phyloP scores from a whole-genome alignment of 2,113 vertebrate genomes.

The Mesocricetus auratus region DNA sequence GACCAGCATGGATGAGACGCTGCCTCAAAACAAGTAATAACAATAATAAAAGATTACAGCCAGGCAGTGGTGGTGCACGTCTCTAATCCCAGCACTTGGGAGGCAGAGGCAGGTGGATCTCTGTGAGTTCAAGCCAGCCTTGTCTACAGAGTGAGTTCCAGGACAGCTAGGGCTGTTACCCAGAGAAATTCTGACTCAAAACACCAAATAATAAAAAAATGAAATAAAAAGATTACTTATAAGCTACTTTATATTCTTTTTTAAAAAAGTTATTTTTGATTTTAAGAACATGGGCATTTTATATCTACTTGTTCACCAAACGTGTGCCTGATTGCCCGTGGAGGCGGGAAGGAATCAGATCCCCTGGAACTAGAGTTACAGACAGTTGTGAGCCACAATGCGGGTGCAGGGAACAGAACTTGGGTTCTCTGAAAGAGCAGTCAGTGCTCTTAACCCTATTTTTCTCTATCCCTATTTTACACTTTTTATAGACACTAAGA shows the following conservation, averaged over 20 bases:
- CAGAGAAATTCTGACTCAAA: neutral
- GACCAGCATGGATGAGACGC: neutral
- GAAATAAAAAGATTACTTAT: neutral
- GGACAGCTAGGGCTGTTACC: too few species aligned
- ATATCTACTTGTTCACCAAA: neutral
- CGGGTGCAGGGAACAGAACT: neutral
- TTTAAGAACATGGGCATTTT: neutral
- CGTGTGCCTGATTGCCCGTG: neutral
- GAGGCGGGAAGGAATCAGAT: neutral
- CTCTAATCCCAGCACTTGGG: too few species aligned
- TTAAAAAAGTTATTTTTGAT: neutral
- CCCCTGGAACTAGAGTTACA: neutral
- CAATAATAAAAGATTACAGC: too few species aligned
- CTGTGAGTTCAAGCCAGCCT: too few species aligned
- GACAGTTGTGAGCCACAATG: neutral
- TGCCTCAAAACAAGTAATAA: neutral
- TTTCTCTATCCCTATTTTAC: neutral
- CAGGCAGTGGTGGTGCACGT: too few species aligned
- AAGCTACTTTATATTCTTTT: neutral
- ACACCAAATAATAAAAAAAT: neutral
- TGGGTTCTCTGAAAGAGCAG: neutral
- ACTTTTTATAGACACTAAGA: neutral
- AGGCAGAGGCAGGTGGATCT: too few species aligned
- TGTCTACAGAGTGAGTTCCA: too few species aligned
- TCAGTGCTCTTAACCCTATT: neutral